Conservation (phyloP, 2,797 vertebrate species). For the Rhincodon typus region DNA sequence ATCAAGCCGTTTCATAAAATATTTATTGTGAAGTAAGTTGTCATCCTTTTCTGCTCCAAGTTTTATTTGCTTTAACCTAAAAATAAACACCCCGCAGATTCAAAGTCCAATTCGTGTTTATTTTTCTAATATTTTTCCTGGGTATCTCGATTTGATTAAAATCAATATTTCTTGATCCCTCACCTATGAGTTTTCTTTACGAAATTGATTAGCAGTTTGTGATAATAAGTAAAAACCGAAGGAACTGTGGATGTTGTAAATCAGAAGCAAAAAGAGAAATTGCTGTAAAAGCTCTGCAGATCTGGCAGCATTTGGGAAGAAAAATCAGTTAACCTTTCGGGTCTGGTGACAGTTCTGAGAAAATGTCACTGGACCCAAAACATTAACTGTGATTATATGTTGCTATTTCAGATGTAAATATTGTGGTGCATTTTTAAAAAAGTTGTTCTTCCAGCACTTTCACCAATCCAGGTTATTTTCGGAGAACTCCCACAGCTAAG, state of each 20-base stretch:
- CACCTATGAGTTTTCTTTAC: neutral
- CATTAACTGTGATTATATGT: no score
- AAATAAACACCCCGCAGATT: neutral
- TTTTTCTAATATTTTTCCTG: neutral
- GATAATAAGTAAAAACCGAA: neutral
- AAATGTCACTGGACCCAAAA: no score
- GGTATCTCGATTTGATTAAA: neutral
- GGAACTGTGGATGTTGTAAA: no score
- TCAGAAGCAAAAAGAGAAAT: no score
- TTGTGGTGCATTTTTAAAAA: neutral
- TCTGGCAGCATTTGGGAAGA: no score
- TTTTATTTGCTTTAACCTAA: neutral
- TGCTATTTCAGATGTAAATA: neutral
- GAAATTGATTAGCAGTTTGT: neutral
- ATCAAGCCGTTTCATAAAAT: neutral
- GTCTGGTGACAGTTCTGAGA: no score
- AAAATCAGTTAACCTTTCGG: no score
- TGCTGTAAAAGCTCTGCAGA: no score
- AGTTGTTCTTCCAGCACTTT: neutral
- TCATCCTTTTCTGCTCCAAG: neutral
- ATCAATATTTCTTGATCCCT: neutral
- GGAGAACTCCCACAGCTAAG: neutral
- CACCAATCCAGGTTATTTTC: neutral
- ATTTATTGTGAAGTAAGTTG: neutral
- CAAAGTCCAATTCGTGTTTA: neutral